Conservation (phyloP, 2,888 invertebrate genomes). For the Amphimallon solstitiale region DNA sequence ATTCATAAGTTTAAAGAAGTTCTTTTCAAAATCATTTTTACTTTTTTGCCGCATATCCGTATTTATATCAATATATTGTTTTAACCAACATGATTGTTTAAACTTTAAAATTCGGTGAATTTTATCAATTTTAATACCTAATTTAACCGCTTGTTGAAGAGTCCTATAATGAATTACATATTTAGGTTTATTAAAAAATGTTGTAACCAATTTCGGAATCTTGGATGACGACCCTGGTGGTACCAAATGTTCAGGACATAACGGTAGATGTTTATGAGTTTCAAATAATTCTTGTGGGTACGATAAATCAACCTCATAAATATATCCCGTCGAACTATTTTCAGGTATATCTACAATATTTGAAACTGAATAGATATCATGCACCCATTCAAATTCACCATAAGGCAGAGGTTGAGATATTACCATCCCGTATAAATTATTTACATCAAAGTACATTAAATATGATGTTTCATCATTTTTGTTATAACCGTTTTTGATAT, state of each 20-base stretch:
- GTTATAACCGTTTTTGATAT: slow-evolving; percentile 45
- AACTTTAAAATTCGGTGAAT: slow-evolving; percentile 55
- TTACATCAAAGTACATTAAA: slow-evolving; percentile 42
- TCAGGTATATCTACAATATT: slow-evolving; percentile 8
- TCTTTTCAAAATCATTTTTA: slow-evolving; percentile 36
- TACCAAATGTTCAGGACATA: slow-evolving; percentile 49
- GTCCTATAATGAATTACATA: slow-evolving; percentile 48
- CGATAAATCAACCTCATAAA: slow-evolving; percentile 54
- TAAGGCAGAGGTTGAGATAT: slow-evolving; percentile 48
- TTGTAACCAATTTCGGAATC: slow-evolving; percentile 48
- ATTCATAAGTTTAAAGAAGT: slow-evolving; percentile 25
- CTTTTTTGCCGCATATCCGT: slow-evolving; percentile 50
- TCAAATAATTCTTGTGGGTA: slow-evolving; percentile 49
- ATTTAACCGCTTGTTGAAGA: slow-evolving; percentile 48
- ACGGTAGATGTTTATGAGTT: slow-evolving; percentile 50
- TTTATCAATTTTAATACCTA: slow-evolving; percentile 49
- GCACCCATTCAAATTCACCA: slow-evolving; percentile 42
- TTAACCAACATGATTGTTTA: slow-evolving; percentile 55
- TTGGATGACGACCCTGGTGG: slow-evolving; percentile 40
- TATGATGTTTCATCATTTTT: slow-evolving; percentile 38
- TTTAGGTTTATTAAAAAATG: slow-evolving; percentile 45
- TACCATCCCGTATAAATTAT: slow-evolving; percentile 45
- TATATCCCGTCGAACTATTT: slow-evolving; percentile 47
- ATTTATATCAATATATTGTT: slow-evolving; percentile 58
- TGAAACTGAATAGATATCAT: background rate